Evolutionary conservation across 1,140 invertebrate genomes (phyloP), one percentile per base, ranked within the genome.

Genomic region (Andrena cerasifolii): DNA sequence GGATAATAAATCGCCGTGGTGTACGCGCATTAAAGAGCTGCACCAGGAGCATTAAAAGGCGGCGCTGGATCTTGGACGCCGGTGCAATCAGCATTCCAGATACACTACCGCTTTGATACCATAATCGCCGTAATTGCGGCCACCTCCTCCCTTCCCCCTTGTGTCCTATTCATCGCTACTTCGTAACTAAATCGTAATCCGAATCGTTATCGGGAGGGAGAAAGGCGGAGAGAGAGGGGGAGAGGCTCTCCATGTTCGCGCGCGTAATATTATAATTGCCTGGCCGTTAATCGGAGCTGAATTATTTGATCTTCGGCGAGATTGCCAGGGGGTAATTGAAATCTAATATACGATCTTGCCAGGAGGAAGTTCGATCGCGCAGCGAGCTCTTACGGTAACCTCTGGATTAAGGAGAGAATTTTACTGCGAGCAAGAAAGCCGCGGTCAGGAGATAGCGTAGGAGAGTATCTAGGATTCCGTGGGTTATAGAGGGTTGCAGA

Each of bases 1-100:
- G 4, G 31, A 72, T 56, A 63, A 75, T 75, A 75, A 67, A 75
- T 75, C 63, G 62, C 28, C 33, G 28, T 12, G 49, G 47, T 33
- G 28, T 5, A n/a, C 24, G 49, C 12, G 51, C 54, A 28, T 51
- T 47, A 47, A 67, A 75, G 28, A n/a, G 26, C 51, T 24, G 12
- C 51, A 36, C 62, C 5, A 40, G 40, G 28, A 67, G 28, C 51
- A 58, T 75, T 67, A 67, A 75, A 58, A 56, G 28, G 28, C 36
- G 2, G 12, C 10, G 47, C 24, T 43, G 40, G 33, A 54, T 65
- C 72, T 66, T 10, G 36, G 4, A 66, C 31, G 24, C 5, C 28
- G 24, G 31, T 10, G 10, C 51, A 33, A 74, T 67, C 62, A 36
- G 51, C 40, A 75, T 67, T 67, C 72, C 36, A 7, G 31, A 28